Conservation (phyloP, 2,113 vertebrate genomes). For the Picathartes gymnocephalus region DNA sequence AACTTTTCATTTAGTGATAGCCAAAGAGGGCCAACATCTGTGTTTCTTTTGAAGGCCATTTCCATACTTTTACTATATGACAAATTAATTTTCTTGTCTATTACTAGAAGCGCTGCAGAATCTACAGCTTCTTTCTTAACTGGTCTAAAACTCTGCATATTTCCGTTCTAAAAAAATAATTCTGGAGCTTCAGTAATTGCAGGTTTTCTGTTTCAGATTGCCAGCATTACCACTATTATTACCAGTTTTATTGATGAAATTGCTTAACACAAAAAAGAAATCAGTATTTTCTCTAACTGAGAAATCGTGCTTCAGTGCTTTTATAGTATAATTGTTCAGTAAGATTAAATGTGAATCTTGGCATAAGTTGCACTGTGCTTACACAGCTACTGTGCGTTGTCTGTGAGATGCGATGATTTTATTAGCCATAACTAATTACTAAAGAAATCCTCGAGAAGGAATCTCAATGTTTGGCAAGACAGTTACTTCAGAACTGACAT, state of each 20-base stretch:
- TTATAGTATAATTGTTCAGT: neutral
- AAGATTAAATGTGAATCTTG: neutral
- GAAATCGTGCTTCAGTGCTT: neutral
- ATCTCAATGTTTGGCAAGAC: neutral
- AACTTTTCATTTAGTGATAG: neutral
- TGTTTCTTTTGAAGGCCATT: neutral
- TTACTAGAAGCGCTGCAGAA: neutral
- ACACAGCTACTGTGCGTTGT: neutral
- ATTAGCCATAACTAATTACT: neutral
- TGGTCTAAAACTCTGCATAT: neutral
- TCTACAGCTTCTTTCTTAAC: neutral
- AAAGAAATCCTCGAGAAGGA: neutral
- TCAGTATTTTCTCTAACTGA: neutral
- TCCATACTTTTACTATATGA: neutral
- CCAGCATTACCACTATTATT: neutral
- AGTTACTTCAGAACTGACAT: neutral
- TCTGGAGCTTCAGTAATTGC: neutral
- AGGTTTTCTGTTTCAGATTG: neutral
- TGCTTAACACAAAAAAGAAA: neutral
- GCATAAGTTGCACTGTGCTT: neutral
- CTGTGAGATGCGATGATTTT: neutral
- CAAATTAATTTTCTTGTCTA: neutral
- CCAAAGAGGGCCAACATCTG: neutral
- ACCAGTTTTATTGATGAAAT: neutral
- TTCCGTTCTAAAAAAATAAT: neutral